A percentile compares a stretch with the other conserved stretches of the same genome.
phyloP scores from a whole-genome alignment of 1,140 invertebrate genomes.

The Brachionus plicatilis region DNA sequence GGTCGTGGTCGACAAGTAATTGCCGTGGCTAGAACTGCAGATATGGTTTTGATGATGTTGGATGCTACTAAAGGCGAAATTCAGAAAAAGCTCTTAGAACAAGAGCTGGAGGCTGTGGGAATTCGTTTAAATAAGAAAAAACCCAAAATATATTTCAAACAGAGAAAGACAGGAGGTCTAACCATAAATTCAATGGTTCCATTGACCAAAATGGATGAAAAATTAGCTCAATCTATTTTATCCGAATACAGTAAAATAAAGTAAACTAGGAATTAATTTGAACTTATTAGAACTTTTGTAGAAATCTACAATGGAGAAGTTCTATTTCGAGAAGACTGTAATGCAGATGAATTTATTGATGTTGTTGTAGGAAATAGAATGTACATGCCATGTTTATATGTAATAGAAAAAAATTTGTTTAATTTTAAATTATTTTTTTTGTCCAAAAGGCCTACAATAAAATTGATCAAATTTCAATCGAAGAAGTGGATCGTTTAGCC shows the following conservation, averaged over 20 bases:
- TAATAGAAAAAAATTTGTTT: conserved; percentile 51
- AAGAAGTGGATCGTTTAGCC: conserved; percentile 94
- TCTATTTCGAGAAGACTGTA: conserved; percentile 72
- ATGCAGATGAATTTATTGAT: conserved; percentile 94
- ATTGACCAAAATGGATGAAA: conserved; percentile 88
- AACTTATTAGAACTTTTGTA: conserved; percentile 92
- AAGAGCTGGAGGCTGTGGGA: conserved; percentile 97
- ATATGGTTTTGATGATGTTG: conserved; percentile 93
- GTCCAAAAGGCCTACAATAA: conserved; percentile 70
- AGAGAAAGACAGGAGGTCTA: conserved; percentile 94
- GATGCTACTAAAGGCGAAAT: conserved; percentile 94
- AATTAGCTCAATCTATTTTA: conserved; percentile 93
- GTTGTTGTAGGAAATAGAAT: conserved; percentile 96
- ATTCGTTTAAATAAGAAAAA: conserved; percentile 91
- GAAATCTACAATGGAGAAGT: conserved; percentile 90
- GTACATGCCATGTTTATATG: conserved; percentile 95
- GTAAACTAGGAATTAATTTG: conserved; percentile 80
- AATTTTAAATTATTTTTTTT: conserved; percentile 42
- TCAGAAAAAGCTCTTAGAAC: conserved; percentile 90
- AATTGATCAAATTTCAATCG: conserved; percentile 71
- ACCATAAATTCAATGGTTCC: conserved; percentile 83
- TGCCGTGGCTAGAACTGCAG: conserved; percentile 95
- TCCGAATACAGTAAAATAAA: conserved; percentile 77
- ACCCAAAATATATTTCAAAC: conserved; percentile 89
- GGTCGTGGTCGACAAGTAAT: conserved; percentile 97